phyloP scores from a whole-genome alignment of 64 coral and sea anemone genomes.

The Dendrophyllia cribrosa region DNA sequence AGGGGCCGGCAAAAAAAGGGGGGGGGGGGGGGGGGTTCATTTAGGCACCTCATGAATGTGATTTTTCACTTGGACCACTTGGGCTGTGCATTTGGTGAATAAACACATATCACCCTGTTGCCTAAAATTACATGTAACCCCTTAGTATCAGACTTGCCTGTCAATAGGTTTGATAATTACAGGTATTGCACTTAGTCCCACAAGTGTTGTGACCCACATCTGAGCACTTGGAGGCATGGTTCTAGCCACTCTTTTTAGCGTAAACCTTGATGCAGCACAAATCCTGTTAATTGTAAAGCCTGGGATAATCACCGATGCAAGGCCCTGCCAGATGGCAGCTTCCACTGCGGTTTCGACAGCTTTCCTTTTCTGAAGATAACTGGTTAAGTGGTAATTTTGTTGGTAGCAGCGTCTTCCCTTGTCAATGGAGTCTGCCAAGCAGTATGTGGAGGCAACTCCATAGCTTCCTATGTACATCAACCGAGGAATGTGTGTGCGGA shows the following conservation, averaged over 20 bases:
- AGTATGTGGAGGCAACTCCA: constrained; percentile 84
- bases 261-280: constrained; percentile 70
- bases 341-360: constrained; percentile 80
- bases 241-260: constrained; percentile 60
- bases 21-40: too few species aligned
- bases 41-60: too few species aligned
- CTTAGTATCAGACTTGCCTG: constrained; percentile 44
- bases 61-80: too few species aligned
- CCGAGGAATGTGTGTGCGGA: constrained; percentile 88
- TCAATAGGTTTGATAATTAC: constrained; percentile 98
- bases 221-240: constrained; percentile 61
- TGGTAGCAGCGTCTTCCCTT: constrained; percentile 80
- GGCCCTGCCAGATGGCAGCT: constrained; percentile 92
- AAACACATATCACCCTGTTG: not conserved
- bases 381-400: constrained; percentile 37
- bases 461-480: constrained; percentile 87
- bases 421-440: constrained; percentile 83
- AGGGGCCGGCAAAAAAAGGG: too few species aligned
- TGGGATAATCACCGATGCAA: constrained; percentile 96
- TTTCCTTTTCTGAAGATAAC: constrained; percentile 18
- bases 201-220: constrained; percentile 82
- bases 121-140: not conserved
- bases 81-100: not conserved
- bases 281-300: constrained; percentile 98
- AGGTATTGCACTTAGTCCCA: constrained; percentile 87